Base-by-base conservation (phyloP, 2,888 invertebrate genomes). In the Resseliella maxima region DNA sequence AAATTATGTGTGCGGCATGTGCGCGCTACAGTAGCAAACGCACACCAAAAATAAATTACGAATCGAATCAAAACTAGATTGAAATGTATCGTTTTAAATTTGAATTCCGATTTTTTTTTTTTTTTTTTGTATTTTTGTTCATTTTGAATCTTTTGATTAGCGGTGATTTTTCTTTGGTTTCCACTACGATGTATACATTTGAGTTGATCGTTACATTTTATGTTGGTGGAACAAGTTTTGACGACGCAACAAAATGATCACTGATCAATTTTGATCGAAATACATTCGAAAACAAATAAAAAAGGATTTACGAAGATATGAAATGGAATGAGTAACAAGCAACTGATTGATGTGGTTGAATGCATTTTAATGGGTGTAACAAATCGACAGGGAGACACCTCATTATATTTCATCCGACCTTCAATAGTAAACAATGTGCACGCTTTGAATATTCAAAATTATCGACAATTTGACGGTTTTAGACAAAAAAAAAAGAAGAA, bases 381-480 rank as follows among this genome's bases (percentile, higher is more conserved):
- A 72, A 72, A 72, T 72, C 72, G 72, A 72, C 72, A 72, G 72
- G n/a, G 72, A 72, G 72, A 72, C 72, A 72, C 72, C 72, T 72
- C 72, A 72, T 72, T 72, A 59, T 59, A 59, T 59, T 59, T 59
- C 59, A 12, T 72, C 72, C 72, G 72, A 31, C 18, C 72, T 27
- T 35, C 72, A 35, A 15, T 31, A 10, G 31, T 15, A 27, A 0
- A 72, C 3, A 50, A 6, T 18, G 21, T 50, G 12, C 50, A 8
- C 31, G 1, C 31, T 31, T 5, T 27, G 1, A 31, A 31, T 72
- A 72, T 27, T 72, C 72, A 72, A 72, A 72, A 31, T 72, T 35
- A 35, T 21, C 15, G 31, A 72, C 72, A 72, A 27, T 27, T 72
- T 72, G 72, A 72, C 72, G 72, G 72, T 2, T 18, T 31, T 31